Evolutionary conservation across 2,797 vertebrate species (phyloP).

Genomic region (Cichlasoma orientale): DNA sequence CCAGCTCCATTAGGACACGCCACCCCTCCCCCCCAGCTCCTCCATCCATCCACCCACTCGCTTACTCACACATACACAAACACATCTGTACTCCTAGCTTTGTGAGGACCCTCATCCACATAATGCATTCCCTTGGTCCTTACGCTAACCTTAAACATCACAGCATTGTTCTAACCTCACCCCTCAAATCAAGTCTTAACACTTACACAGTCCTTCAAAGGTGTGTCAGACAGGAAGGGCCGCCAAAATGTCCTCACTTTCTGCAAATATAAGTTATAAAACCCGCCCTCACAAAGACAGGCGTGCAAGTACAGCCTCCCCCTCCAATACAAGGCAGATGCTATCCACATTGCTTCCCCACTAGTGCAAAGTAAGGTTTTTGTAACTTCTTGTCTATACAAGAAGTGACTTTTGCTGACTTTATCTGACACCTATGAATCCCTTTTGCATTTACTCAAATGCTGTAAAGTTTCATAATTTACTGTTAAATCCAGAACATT

Average conservation of each 20-base stretch:
- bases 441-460: background rate
- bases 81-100: background rate
- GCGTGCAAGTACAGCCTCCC: background rate
- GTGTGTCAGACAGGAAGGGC: background rate
- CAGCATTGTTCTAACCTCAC: background rate
- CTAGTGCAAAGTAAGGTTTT: conserved; percentile 19
- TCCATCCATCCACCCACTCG: conserved; percentile 16
- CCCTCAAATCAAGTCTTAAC: background rate
- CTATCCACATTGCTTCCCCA: conserved; percentile 49
- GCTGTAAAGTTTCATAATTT: background rate
- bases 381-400: background rate
- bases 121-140: background rate
- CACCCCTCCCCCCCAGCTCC: conserved; percentile 20
- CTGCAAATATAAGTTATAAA: background rate
- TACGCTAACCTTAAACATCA: background rate
- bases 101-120: background rate
- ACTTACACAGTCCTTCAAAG: background rate
- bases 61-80: conserved; percentile 7
- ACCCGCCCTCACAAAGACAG: background rate
- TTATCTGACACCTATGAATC: background rate
- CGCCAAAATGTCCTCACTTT: background rate
- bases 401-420: background rate
- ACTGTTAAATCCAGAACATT: background rate
- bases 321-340: conserved; percentile 45
- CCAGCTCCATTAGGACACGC: conserved; percentile 63